phyloP scores from a whole-genome alignment of 2,113 vertebrate species.

The Trogon melanurus region DNA sequence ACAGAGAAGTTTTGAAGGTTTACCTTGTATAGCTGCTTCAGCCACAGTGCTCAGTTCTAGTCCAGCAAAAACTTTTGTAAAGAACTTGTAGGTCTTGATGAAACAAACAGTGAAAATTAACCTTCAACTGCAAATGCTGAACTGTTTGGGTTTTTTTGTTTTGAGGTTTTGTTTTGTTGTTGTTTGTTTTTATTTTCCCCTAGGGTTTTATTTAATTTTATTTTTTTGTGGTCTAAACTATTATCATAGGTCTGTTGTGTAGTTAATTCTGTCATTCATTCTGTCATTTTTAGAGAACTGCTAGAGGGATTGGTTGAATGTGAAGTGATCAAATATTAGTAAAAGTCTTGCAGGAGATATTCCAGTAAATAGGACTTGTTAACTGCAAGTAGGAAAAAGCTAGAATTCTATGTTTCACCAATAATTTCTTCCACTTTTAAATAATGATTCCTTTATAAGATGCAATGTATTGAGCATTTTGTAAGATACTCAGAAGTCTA shows the following conservation, averaged over 20 bases:
- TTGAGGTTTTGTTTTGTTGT: not conserved
- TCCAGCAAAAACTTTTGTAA: not conserved
- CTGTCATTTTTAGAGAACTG: not conserved
- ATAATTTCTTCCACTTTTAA: not conserved
- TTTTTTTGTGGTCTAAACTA: not conserved
- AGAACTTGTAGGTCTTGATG: not conserved
- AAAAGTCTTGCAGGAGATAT: not conserved
- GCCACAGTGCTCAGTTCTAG: not conserved
- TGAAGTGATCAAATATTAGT: not conserved
- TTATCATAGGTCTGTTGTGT: not conserved
- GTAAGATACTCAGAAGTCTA: not conserved
- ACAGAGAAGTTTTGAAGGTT: not conserved
- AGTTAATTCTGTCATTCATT: not conserved
- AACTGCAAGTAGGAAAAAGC: not conserved
- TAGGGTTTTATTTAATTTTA: not conserved
- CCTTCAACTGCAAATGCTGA: not conserved
- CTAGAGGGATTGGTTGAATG: not conserved
- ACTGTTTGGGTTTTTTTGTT: accelerated
- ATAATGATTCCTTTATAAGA: not conserved
- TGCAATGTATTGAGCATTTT: not conserved
- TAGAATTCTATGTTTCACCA: not conserved
- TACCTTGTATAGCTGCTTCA: not conserved
- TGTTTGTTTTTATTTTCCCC: not conserved
- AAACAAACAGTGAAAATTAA: not conserved
- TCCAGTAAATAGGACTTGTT: not conserved